Percentiles rank a stretch among this genome's conserved stretches.
Evolutionary conservation across 2,797 vertebrate genomes (phyloP).

Genomic region (Petrocephalus sullivani): DNA sequence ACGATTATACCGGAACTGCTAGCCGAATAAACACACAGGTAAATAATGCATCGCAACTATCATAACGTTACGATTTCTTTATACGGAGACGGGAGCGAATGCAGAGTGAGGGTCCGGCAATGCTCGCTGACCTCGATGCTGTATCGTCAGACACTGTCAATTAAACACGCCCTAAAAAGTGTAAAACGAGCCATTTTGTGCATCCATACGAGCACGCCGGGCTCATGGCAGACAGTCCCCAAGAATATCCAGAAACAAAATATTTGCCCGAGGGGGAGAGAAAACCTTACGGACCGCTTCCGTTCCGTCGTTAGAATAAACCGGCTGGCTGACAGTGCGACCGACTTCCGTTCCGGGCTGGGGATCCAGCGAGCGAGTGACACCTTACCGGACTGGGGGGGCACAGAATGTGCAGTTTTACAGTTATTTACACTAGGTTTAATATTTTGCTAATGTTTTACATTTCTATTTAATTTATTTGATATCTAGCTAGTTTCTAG

Average conservation of each 20-base stretch:
- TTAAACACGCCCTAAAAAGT: not conserved
- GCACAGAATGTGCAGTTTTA: not conserved
- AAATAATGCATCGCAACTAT: not conserved
- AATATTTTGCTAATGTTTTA: not conserved
- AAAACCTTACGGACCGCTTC: slow-evolving; percentile 45
- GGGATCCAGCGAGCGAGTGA: no score
- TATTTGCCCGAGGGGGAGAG: slow-evolving; percentile 32
- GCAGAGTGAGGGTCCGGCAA: not conserved
- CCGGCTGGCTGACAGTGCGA: not conserved
- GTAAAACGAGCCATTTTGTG: not conserved
- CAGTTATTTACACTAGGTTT: not conserved
- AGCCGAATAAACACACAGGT: not conserved
- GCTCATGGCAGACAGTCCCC: not conserved
- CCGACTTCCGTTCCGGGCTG: not conserved
- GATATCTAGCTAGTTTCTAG: not conserved
- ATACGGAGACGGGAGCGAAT: not conserved
- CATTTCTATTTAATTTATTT: not conserved
- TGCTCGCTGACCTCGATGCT: not conserved
- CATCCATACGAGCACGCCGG: not conserved
- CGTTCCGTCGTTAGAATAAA: slow-evolving; percentile 37
- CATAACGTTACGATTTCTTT: not conserved
- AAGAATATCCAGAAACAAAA: not conserved
- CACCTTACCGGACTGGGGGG: no score
- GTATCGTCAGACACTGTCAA: not conserved
- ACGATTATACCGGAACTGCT: not conserved